Evolutionary conservation across 2,888 invertebrate genomes (phyloP).

Genomic region (Noctuana brunneofusca): DNA sequence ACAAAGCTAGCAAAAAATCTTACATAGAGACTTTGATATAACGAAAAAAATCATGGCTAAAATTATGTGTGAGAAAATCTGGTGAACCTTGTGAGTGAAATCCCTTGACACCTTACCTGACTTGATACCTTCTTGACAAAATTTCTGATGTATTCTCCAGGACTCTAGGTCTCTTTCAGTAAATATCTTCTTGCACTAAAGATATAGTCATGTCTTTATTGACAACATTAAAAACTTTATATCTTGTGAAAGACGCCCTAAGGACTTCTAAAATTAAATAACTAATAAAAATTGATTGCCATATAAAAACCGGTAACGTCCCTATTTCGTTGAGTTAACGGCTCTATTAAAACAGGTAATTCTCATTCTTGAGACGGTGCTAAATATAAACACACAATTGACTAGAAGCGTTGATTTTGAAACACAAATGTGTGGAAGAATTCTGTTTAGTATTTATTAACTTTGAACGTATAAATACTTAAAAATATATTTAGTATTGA

Average conservation of each 20-base stretch:
- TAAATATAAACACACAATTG: conserved; percentile 14
- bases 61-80: too few relatives aligned
- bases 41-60: too few relatives aligned
- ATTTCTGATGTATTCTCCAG: too few relatives aligned
- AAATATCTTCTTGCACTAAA: too few relatives aligned
- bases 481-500: too few relatives aligned
- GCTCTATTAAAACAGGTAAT: conserved; percentile 14
- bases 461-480: too few relatives aligned
- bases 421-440: background rate
- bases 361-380: conserved; percentile 14
- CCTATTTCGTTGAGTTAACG: conserved; percentile 21
- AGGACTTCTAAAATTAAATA: conserved; percentile 9
- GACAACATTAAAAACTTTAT: background rate
- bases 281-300: conserved; percentile 11
- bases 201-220: background rate
- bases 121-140: too few relatives aligned
- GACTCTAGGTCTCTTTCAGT: too few relatives aligned
- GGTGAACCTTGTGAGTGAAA: too few relatives aligned
- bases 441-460: background rate
- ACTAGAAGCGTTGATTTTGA: background rate
- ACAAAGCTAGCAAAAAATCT: conserved; percentile 2
- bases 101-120: too few relatives aligned
- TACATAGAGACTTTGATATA: background rate
- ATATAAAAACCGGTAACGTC: conserved; percentile 15
- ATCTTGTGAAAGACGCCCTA: background rate